Conservation (phyloP, 1,140 invertebrate genomes). For the Tribolium castaneum region DNA sequence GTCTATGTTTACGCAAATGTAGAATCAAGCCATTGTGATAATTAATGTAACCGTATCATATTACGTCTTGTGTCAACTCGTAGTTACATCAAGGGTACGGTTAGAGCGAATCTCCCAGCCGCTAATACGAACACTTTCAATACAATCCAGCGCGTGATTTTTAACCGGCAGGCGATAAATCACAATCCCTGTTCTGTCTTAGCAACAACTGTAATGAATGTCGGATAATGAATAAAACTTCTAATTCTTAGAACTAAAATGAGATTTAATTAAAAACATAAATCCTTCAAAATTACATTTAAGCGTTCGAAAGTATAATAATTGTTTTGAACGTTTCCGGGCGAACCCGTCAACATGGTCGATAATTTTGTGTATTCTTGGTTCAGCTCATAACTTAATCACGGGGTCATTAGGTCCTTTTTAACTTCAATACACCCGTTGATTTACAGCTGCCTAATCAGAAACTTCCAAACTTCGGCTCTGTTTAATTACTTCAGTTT, state of each 20-base stretch:
- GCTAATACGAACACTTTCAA: neutral
- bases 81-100: constrained; percentile 2
- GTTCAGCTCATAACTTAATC: constrained; percentile 54
- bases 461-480: constrained; percentile 55
- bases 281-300: constrained; percentile 42
- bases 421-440: constrained; percentile 53
- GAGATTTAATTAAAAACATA: constrained; percentile 43
- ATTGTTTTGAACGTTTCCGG: constrained; percentile 37
- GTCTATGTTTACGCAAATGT: constrained; percentile 36
- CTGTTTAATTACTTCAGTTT: constrained; percentile 57
- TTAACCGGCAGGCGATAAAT: neutral
- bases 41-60: constrained; percentile 35
- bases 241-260: constrained; percentile 30
- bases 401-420: constrained; percentile 54
- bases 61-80: constrained; percentile 27
- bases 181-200: neutral
- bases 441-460: constrained; percentile 57
- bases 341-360: constrained; percentile 30
- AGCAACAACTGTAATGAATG: constrained; percentile 36
- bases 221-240: constrained; percentile 40
- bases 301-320: constrained; percentile 37
- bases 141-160: neutral
- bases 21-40: constrained; percentile 40
- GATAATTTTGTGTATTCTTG: constrained; percentile 40
- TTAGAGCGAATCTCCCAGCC: neutral